Percentiles rank a stretch among this genome's conserved stretches.
phyloP scores from a whole-genome alignment of 2,888 invertebrate species.

The Heliothis peltigera region DNA sequence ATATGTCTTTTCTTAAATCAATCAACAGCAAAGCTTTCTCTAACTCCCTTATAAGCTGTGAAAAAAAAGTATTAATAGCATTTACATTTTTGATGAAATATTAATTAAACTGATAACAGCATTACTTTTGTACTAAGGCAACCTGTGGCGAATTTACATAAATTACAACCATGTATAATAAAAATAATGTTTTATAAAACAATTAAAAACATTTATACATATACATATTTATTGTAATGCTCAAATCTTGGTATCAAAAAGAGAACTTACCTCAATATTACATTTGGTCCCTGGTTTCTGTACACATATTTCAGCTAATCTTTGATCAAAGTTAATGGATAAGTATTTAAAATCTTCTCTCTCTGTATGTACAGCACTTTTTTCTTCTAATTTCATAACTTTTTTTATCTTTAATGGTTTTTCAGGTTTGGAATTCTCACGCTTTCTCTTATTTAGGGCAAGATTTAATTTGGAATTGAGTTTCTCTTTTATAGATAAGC shows the following conservation, averaged over 20 bases:
- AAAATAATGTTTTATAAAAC: no score
- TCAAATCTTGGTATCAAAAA: no score
- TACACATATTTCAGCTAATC: conserved; percentile 81
- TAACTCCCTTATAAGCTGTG: conserved; percentile 94
- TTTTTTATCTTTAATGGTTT: conserved; percentile 81
- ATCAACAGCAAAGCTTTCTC: conserved; percentile 90
- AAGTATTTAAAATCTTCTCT: conserved; percentile 75
- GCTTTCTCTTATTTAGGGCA: conserved; percentile 85
- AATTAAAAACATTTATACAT: no score
- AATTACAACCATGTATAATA: no score
- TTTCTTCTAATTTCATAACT: conserved; percentile 66
- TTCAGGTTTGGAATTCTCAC: conserved; percentile 76
- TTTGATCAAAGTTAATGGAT: conserved; percentile 75
- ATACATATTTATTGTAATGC: no score
- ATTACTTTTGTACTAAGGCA: no score
- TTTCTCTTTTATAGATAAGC: conserved; percentile 85
- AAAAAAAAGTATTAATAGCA: conserved; percentile 48
- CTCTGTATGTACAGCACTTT: conserved; percentile 31
- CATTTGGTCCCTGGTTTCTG: conserved; percentile 72
- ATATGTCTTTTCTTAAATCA: conserved; percentile 81
- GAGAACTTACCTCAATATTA: conserved; percentile 76
- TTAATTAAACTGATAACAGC: no score
- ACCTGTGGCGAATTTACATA: no score
- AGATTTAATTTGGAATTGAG: conserved; percentile 83
- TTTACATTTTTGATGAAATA: background rate